phyloP scores from a whole-genome alignment of 2,888 invertebrate species.

The Netelia melanura region DNA sequence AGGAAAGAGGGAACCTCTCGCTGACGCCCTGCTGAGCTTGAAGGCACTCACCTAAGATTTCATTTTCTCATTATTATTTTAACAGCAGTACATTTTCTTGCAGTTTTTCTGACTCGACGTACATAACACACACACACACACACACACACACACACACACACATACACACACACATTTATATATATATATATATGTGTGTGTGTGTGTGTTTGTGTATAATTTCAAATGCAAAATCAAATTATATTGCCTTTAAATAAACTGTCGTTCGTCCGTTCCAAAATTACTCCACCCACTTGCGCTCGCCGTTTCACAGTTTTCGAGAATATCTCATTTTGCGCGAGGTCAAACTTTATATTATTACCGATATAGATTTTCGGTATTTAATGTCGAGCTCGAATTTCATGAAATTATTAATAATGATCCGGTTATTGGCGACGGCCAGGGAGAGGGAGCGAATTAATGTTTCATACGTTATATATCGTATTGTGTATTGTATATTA shows the following conservation, averaged over 20 bases:
- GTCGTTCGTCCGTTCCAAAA: conserved; percentile 24
- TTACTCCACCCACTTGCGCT: conserved; percentile 26
- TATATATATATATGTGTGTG: conserved; percentile 5
- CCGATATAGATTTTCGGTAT: conserved; percentile 1
- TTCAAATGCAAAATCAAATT: conserved; percentile 20
- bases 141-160: no score
- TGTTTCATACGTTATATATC: background rate
- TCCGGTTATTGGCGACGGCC: background rate
- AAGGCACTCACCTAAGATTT: conserved; percentile 60
- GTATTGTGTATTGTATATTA: background rate
- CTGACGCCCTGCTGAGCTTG: conserved; percentile 43
- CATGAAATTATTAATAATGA: conserved; percentile 26
- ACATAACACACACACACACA: background rate
- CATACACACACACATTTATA: background rate
- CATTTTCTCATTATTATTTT: conserved; percentile 67
- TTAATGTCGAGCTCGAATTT: background rate
- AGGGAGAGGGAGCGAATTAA: conserved; percentile 20
- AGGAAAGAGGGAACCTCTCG: conserved; percentile 18
- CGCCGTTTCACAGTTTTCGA: conserved; percentile 1
- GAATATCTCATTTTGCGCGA: conserved; percentile 7
- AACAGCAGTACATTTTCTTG: conserved; percentile 72
- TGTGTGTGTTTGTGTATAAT: background rate
- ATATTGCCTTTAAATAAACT: conserved; percentile 33
- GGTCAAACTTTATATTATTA: conserved; percentile 13
- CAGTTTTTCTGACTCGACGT: conserved; percentile 61